These are phyloP conservation scores for Lobophora halterata DNA, from an alignment of 2,888 invertebrate species.

Conservation along the genomic window DNA sequence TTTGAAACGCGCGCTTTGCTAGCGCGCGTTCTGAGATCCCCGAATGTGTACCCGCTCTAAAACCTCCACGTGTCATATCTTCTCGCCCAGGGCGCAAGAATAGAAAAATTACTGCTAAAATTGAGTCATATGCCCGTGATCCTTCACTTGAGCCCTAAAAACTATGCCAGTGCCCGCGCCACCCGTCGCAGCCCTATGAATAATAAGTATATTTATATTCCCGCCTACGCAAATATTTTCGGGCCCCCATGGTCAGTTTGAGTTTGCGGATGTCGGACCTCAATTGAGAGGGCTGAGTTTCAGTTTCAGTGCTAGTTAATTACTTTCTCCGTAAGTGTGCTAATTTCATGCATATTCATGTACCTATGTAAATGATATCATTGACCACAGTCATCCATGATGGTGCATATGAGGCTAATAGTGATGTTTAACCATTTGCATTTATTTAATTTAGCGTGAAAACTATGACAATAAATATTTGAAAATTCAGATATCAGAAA, in stretches of 20 bases:
- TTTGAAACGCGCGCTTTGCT: too few species aligned
- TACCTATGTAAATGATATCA: not conserved
- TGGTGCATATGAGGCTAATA: too few species aligned
- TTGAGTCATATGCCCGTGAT: not conserved
- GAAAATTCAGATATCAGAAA: too few species aligned
- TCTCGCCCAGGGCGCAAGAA: too few species aligned
- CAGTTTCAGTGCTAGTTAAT: slow-evolving; percentile 27
- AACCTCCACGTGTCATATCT: too few species aligned
- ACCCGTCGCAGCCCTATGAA: slow-evolving; percentile 19
- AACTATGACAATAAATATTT: too few species aligned
- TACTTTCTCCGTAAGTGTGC: slow-evolving; percentile 20
- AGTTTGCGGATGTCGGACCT: slow-evolving; percentile 36
- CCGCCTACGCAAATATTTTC: slow-evolving; percentile 42
- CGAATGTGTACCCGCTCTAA: too few species aligned
- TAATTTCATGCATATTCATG: slow-evolving; percentile 11
- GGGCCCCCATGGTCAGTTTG: slow-evolving; percentile 43
- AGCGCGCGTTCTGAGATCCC: too few species aligned
- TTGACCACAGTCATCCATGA: too few species aligned
- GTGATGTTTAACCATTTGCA: too few species aligned
- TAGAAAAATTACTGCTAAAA: not conserved
- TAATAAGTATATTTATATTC: slow-evolving; percentile 23
- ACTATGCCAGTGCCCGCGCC: slow-evolving; percentile 3
- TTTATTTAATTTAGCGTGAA: too few species aligned
- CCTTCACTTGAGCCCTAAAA: slow-evolving; percentile 1
- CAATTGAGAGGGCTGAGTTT: slow-evolving; percentile 53